These are phyloP conservation scores for Catostomus latipinnis DNA, from an alignment of 2,797 vertebrate genomes.

Conservation along the genomic window DNA sequence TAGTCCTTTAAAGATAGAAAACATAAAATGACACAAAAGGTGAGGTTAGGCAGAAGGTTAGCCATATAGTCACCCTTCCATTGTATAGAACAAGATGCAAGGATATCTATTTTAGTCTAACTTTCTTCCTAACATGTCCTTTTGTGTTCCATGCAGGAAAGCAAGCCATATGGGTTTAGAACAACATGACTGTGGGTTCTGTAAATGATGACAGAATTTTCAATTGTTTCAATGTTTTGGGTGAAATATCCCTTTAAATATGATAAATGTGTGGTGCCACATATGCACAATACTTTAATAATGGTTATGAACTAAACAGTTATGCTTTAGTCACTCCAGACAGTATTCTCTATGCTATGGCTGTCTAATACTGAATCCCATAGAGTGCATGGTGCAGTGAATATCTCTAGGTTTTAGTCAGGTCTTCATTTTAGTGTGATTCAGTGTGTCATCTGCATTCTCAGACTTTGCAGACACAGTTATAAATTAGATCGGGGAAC, in stretches of 20 bases:
- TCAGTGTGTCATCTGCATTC: constrained; percentile 54
- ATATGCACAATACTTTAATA: background rate
- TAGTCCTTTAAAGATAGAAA: background rate
- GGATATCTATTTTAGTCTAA: no score
- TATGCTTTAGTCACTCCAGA: background rate
- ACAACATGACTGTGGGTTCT: no score
- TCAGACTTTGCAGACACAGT: constrained; percentile 45
- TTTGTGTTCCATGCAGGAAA: no score
- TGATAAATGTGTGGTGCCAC: background rate
- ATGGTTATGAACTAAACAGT: background rate
- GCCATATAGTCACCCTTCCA: no score
- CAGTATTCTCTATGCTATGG: background rate
- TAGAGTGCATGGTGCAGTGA: constrained; percentile 41
- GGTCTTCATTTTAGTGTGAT: constrained; percentile 45
- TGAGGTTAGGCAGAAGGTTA: no score
- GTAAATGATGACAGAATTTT: no score
- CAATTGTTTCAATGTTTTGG: no score
- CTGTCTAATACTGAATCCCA: constrained; percentile 12
- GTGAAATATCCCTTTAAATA: background rate
- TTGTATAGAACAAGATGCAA: no score
- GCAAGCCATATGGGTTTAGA: no score
- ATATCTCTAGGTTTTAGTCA: constrained; percentile 40
- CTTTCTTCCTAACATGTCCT: no score
- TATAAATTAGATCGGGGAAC: constrained; percentile 63
- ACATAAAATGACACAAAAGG: no score